Evolutionary conservation across 2,113 vertebrate species (phyloP), one percentile per base, ranked within the genome.

Genomic region (Rhinopomastus cyanomelas): DNA sequence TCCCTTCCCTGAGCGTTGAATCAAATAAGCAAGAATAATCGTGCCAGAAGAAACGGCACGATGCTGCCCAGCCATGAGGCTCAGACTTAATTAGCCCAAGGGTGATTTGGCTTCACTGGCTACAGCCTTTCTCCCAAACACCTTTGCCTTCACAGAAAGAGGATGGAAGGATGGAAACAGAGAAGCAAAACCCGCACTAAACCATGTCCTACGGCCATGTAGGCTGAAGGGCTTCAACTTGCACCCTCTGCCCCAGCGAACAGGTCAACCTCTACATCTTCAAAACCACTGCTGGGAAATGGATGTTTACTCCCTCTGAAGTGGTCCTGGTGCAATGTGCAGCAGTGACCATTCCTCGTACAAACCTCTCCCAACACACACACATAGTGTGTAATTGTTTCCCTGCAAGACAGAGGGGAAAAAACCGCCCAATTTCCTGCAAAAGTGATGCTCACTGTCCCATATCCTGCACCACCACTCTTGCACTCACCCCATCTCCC

Each of bases 251-350:
- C 15, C 17, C 30, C 48, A 19, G 42, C 6, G 22, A 67, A 61
- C 23, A 15, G 6, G 18, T 16, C 13, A 1, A 25, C 18, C 39
- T n/a, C 17, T 18, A 6, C 29, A 12, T 36, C 59, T 57, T 76
- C 49, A 48, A 77, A 88, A 90, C 16, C 4, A 4, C 3, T 3
- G 32, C 34, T 39, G 51, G 69, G n/a, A 71, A 46, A 56, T n/a
- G 21, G 34, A 60, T 37, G 30, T 26, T 51, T 1, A 0, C 37
- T 22, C 7, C 4, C 42, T 8, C 3, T 1, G 0, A 30, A 72
- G n/a, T 2, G 2, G 25, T 30, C 34, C 14, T 2, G 0, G 27
- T 7, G 15, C 0, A 2, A 18, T 17, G 29, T 17, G 52, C 61
- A 60, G 53, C 81, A 84, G 56, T 20, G 88, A 61, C 37, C 27